Evolutionary conservation across 92 coral and sea anemone genomes (phyloP).

Genomic region (Parazoanthus darwini): DNA sequence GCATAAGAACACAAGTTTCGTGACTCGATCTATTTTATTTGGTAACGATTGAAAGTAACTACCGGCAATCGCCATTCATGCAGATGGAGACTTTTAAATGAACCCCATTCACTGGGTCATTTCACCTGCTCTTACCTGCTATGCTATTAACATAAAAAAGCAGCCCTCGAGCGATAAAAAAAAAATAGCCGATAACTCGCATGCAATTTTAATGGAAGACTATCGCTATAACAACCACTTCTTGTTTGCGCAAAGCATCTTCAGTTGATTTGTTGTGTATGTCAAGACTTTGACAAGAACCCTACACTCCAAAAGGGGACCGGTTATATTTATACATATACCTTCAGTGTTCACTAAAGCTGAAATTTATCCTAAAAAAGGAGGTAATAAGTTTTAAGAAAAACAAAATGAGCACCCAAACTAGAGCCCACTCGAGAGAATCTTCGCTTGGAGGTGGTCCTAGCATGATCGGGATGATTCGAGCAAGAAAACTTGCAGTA

Average conservation of each 20-base stretch:
- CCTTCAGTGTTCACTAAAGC: neutral
- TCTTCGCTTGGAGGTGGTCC: conserved; percentile 75
- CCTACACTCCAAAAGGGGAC: neutral
- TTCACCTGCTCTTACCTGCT: conserved; percentile 12
- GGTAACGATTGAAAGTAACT: neutral
- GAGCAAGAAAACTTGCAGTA: conserved; percentile 91
- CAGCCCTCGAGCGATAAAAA: neutral
- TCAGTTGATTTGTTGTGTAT: neutral
- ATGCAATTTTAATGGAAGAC: conserved; percentile 68
- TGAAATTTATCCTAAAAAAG: neutral
- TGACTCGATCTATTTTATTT: neutral
- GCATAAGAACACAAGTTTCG: neutral
- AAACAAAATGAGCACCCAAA: conserved; percentile 49
- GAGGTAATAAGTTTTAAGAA: too few relatives aligned
- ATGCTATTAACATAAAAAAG: conserved; percentile 34
- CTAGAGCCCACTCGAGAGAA: conserved; percentile 50
- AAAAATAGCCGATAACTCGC: conserved; percentile 17
- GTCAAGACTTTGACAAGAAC: neutral
- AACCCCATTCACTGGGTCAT: neutral
- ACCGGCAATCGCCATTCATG: neutral
- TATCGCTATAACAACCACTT: conserved; percentile 85
- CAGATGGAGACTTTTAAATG: neutral
- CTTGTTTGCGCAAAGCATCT: conserved; percentile 34
- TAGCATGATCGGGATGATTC: conserved; percentile 91
- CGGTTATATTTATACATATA: neutral